Conservation (phyloP, 2,797 vertebrate genomes). For the Micrastur ruficollis region DNA sequence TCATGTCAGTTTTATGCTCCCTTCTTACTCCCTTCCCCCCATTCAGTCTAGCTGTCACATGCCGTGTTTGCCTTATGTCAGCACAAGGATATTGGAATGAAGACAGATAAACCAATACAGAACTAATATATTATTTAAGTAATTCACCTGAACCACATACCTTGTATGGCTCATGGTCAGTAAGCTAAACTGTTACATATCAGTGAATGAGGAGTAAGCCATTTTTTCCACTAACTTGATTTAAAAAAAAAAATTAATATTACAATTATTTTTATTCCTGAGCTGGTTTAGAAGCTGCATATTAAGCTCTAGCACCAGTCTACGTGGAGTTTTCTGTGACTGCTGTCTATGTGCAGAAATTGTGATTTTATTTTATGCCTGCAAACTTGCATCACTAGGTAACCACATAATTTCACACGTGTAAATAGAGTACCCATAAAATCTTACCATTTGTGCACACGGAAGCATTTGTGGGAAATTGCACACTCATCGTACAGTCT, state of each 20-base stretch:
- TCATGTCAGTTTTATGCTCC: neutral
- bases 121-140: neutral
- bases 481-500: neutral
- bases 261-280: neutral
- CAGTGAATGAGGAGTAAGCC: neutral
- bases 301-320: neutral
- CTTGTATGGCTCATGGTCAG: neutral
- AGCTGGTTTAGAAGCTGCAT: neutral
- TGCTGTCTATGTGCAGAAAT: neutral
- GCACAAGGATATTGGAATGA: neutral
- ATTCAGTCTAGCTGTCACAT: neutral
- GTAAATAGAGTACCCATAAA: neutral
- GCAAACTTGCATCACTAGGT: neutral
- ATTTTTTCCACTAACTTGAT: neutral
- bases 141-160: neutral
- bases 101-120: neutral
- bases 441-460: neutral
- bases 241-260: neutral
- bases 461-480: constrained; percentile 26
- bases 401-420: neutral
- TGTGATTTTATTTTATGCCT: neutral
- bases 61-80: neutral
- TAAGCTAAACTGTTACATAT: neutral
- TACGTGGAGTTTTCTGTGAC: neutral
- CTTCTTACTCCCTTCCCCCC: neutral